These are phyloP conservation scores for Galemys pyrenaicus DNA, from an alignment of 2,113 vertebrate genomes.

Conservation along the genomic window DNA sequence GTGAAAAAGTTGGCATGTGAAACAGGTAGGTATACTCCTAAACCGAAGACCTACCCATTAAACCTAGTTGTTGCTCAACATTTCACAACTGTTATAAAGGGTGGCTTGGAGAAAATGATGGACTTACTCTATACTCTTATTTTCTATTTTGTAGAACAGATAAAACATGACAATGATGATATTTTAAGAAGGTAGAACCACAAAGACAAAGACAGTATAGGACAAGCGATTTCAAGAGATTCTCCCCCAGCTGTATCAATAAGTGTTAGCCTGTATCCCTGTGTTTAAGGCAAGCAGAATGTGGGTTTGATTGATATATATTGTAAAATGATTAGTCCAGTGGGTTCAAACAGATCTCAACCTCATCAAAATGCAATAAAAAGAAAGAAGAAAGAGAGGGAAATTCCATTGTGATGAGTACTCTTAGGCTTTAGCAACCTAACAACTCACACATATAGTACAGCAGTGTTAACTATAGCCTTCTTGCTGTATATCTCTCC, in stretches of 20 bases:
- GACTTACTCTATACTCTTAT: not conserved
- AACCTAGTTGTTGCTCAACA: not conserved
- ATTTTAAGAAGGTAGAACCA: not conserved
- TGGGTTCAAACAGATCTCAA: too few species aligned
- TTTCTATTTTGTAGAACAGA: not conserved
- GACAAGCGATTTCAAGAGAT: not conserved
- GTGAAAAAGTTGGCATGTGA: slow-evolving; percentile 5
- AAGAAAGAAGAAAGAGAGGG: not conserved
- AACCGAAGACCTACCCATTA: not conserved
- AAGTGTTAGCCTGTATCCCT: not conserved
- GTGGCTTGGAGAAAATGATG: not conserved
- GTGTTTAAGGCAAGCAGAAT: too few species aligned
- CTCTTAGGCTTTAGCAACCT: not conserved
- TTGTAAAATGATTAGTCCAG: too few species aligned
- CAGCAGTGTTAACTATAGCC: not conserved
- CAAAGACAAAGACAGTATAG: not conserved
- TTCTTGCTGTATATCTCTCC: not conserved
- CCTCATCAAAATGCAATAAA: not conserved
- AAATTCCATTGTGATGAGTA: not conserved
- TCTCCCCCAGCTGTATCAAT: not conserved
- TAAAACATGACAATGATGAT: not conserved
- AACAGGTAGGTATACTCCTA: not conserved
- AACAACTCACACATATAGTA: not conserved
- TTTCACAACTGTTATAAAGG: not conserved
- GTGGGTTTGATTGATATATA: too few species aligned